Evolutionary conservation across 2,113 vertebrate species (phyloP), one percentile per base, ranked within the genome.

Genomic region (Nymphicus hollandicus): DNA sequence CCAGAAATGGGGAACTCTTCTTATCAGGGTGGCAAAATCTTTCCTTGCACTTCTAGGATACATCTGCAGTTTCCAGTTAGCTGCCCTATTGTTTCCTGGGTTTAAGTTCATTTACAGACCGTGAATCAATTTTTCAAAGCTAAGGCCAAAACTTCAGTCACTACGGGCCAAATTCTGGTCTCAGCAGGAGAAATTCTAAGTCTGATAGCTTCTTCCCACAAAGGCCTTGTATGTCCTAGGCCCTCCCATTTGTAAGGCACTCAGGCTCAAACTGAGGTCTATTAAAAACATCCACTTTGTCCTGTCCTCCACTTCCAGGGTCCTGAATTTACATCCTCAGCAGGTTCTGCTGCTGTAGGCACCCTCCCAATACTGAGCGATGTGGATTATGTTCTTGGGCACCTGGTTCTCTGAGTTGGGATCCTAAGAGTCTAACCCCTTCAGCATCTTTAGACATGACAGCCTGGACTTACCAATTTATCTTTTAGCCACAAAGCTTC

Each of bases 11-110:
- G 25, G 6, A 96, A 49, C 4, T 1, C 22, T n/a, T 52, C 55
- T 27, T 29, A 58, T 24, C 33, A 76, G 29, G 17, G 29, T 1
- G 27, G 15, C 3, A 76, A 93, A 82, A 79, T 53, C 19, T 72
- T 18, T 20, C 23, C 11, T 15, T 28, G 46, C 4, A 31, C 7
- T 70, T 68, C 58, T 33, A 0, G 0, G 63, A 52, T n/a, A 27
- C 47, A 68, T 27, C 31, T 33, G 17, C 18, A 47, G 12, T 73
- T 88, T 88, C 61, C 53, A 80, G 17, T 70, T 64, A 83, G 28
- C 16, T 50, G 84, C 43, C 10, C 20, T 35, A 39, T 6, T 71
- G 46, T 55, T 56, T 74, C 29, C 46, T 47, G 68, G 24, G 64
- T 29, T 63, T 74, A 53, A 18, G 17, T 50, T 73, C 47, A 55